Evolutionary conservation across 1,140 invertebrate genomes (phyloP).

Genomic region (Amyelois transitella): DNA sequence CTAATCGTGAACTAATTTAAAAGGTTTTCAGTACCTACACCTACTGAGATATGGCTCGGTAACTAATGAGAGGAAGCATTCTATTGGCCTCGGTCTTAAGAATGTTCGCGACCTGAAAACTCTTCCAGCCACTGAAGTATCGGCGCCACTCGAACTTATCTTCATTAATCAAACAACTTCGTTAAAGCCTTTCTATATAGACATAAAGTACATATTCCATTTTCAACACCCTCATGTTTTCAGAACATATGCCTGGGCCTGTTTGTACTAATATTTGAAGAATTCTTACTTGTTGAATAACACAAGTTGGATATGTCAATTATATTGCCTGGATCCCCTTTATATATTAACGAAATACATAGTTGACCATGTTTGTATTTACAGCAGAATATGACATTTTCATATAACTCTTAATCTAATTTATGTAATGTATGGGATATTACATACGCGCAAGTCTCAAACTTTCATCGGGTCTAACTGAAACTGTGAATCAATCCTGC

Average conservation of each 20-base stretch:
- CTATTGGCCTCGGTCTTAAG: conserved; percentile 32
- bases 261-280: background rate
- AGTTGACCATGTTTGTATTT: no score
- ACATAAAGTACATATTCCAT: background rate
- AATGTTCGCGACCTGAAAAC: conserved; percentile 55
- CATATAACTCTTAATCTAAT: no score
- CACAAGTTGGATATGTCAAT: no score
- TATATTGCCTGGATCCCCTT: no score
- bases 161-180: conserved; percentile 41
- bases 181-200: conserved; percentile 3
- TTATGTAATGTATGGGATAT: no score
- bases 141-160: conserved; percentile 39
- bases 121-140: conserved; percentile 42
- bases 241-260: background rate
- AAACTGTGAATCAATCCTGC: no score
- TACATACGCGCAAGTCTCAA: no score
- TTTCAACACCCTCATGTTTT: background rate
- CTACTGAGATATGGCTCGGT: conserved; percentile 37
- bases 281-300: no score
- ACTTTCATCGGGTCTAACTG: no score
- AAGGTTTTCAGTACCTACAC: conserved; percentile 20
- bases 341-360: no score
- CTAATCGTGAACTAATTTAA: background rate
- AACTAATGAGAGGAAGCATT: conserved; percentile 43
- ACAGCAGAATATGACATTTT: no score